Base-by-base conservation (phyloP, 2,797 vertebrate species). In the Epinephelus malabaricus region DNA sequence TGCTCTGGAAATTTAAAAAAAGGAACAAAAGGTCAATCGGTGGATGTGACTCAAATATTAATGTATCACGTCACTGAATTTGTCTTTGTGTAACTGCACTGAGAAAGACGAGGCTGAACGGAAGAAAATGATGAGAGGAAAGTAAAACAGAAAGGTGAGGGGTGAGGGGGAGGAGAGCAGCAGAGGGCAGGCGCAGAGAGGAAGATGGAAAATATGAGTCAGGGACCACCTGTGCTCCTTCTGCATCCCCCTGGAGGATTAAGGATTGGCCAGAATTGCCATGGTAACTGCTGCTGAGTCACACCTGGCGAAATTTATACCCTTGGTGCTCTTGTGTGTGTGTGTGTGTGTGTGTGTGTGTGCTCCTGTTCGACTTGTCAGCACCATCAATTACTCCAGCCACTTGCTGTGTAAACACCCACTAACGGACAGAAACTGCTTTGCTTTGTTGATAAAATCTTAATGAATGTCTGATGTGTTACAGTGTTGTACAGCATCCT, bases 261-360 rank as follows among this genome's bases (percentile, higher is more conserved):
- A 75, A 74, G 23, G 38, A n/a, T 40, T 15, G 21, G 56, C 18
- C n/a, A 1, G 58, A 14, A 6, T 75, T 15, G 21, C 67, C 75
- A 71, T 70, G 75, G 73, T 4, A 47, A 60, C 82, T 0, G 17
- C 61, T 51, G 56, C 67, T 71, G 71, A 79, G 55, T 73, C 74
- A 45, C 14, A 27, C 21, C 18, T 19, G 51, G 72, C 65, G 54
- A 70, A 19, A 25, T 56, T 18, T 6, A 13, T 15, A 18, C 18
- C 60, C 19, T 50, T 46, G 17, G 8, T n/a, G n/a, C 62, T 19
- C 58, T 6, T 47, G 4, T 53, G 49, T 0, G 34, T 58, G 51
- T 67, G 21, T 21, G 21, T 21, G 21, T 21, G 21, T 21, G 21
- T 21, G 21, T 21, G 21, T 21, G 21, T 21, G 21, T 21, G 21